Evolutionary conservation across 1,140 invertebrate genomes (phyloP).

Genomic region (Heliconius melpomene): DNA sequence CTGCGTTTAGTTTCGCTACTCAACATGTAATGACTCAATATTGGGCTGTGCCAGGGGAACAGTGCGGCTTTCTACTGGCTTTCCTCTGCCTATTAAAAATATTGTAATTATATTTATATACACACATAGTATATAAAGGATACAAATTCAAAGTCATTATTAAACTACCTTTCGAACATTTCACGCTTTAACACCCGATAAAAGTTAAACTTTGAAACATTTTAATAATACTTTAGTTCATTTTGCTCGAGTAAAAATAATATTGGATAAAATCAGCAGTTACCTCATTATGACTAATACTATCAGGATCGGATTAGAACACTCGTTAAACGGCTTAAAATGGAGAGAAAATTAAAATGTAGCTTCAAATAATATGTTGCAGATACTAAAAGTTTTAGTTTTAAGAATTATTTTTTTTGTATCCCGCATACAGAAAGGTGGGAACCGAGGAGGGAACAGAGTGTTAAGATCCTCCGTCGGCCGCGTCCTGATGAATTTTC

Average conservation of each 20-base stretch:
- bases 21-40: too few species aligned
- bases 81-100: too few species aligned
- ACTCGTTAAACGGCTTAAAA: constrained; percentile 15
- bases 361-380: neutral
- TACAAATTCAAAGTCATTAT: neutral
- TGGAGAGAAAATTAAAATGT: constrained; percentile 9
- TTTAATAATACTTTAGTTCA: neutral
- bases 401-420: neutral
- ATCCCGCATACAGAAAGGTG: too few species aligned
- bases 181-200: neutral
- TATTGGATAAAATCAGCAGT: neutral
- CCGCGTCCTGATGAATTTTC: too few species aligned
- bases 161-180: neutral
- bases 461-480: too few species aligned
- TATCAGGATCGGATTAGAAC: constrained; percentile 7
- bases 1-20: too few species aligned
- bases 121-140: too few species aligned
- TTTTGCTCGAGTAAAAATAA: constrained; percentile 10
- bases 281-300: constrained; percentile 11
- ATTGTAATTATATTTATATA: too few species aligned
- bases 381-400: neutral
- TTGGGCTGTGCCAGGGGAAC: too few species aligned
- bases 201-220: constrained; percentile 1
- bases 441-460: too few species aligned
- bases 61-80: too few species aligned